A percentile compares a stretch with the other conserved stretches of the same genome.
These are phyloP conservation scores for Vireo griseus DNA, from an alignment of 2,797 vertebrate species.

Conservation along the genomic window DNA sequence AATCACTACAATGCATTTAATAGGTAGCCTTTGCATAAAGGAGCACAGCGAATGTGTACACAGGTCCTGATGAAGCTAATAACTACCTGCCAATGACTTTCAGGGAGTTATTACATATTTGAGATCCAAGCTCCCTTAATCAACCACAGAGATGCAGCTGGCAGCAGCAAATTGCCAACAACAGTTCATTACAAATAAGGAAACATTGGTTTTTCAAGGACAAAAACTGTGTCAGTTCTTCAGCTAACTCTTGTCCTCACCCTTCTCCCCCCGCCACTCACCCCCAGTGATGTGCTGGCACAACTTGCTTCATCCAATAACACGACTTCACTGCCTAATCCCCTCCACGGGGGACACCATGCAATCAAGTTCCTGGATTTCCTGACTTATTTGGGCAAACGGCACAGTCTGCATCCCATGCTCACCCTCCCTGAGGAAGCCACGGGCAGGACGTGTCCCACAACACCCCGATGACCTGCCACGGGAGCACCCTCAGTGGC, in stretches of 20 bases:
- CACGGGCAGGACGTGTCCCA: not conserved
- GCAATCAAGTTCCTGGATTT: not conserved
- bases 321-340: not conserved
- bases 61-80: slow-evolving; percentile 60
- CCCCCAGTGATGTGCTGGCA: not conserved
- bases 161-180: slow-evolving; percentile 59
- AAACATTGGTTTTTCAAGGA: slow-evolving; percentile 63
- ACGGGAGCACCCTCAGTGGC: not conserved
- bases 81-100: slow-evolving; percentile 59
- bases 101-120: slow-evolving; percentile 62
- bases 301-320: not conserved
- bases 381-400: slow-evolving; percentile 17
- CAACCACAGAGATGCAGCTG: slow-evolving; percentile 69
- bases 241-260: not conserved
- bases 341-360: not conserved
- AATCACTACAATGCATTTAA: slow-evolving; percentile 28
- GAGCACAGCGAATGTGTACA: slow-evolving; percentile 11
- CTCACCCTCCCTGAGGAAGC: not conserved
- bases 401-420: not conserved
- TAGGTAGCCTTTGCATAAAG: slow-evolving; percentile 35
- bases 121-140: slow-evolving; percentile 59
- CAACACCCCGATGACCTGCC: rapidly evolving
- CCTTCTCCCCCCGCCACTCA: not conserved
- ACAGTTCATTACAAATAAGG: slow-evolving; percentile 67
- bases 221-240: slow-evolving; percentile 44